Evolutionary conservation across 2,888 invertebrate genomes (phyloP).

Genomic region (Boloria selene): DNA sequence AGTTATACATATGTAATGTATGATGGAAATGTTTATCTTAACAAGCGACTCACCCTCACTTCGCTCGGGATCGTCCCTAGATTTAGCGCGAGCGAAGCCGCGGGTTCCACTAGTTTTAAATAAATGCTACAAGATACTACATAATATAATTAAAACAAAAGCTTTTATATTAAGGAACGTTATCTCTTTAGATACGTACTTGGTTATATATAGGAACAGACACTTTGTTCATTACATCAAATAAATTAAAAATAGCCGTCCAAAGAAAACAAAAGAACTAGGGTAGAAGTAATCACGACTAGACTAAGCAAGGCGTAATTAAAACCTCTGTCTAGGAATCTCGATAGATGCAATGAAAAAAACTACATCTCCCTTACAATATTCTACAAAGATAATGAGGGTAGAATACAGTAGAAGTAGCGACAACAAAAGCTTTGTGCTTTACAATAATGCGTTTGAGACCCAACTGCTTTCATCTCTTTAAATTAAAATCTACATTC

Average conservation of each 20-base stretch:
- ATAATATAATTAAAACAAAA: too few species aligned
- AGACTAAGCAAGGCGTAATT: not conserved
- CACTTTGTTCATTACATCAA: not conserved
- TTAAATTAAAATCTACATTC: slow-evolving; percentile 10
- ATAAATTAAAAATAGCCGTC: not conserved
- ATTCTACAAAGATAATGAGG: slow-evolving; percentile 2
- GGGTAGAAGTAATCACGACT: not conserved
- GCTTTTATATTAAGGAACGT: too few species aligned
- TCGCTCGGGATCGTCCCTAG: too few species aligned
- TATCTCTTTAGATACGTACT: too few species aligned
- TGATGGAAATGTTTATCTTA: too few species aligned
- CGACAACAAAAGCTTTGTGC: slow-evolving; percentile 21
- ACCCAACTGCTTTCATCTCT: slow-evolving; percentile 2
- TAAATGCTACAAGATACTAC: too few species aligned
- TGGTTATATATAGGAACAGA: not conserved
- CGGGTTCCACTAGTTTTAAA: too few species aligned
- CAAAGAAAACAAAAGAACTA: not conserved
- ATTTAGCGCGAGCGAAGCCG: too few species aligned
- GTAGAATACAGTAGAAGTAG: not conserved
- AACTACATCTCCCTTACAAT: not conserved
- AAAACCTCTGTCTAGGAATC: not conserved
- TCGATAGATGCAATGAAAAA: not conserved
- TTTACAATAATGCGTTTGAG: slow-evolving; percentile 11
- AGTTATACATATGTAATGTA: too few species aligned
- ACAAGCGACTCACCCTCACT: too few species aligned